Evolutionary conservation across 2,888 invertebrate genomes (phyloP), one percentile per base, ranked within the genome.

Genomic region (Myopa testacea): DNA sequence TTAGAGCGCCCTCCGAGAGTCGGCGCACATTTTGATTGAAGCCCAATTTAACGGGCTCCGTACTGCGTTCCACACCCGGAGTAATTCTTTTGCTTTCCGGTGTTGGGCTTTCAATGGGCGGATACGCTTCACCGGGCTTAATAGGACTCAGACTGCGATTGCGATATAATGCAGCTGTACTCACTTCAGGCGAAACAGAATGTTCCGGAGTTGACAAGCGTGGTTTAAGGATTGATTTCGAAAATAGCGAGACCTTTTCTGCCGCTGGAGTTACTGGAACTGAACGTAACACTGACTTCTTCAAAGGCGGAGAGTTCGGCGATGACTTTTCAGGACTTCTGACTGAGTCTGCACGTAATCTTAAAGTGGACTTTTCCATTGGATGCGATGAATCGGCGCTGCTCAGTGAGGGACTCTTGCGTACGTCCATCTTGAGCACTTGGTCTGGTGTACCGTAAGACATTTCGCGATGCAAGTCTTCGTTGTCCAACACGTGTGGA

Each of bases 361-460:
- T 83, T 0, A 85, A 76, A 67, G 84, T 86, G 0, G 86, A 81
- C 45, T 80, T 78, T 14, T 65, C 45, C 55, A 34, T 45, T 40
- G 71, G 40, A 34, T 67, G 62, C 16, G 80, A 60, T 4, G 82
- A 82, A 40, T 85, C 84, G 2, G 84, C 83, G 16, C 84, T 84
- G 78, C 84, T 84, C 8, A 82, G 79, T 10, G 88, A 87, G 1
- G 88, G 85, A 79, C 88, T 87, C 76, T 86, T 87, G 4, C 84
- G 84, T 19, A 85, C 80, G 70, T 85, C 85, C 81, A 84, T 83
- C 69, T 84, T 85, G 0, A 84, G 81, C 14, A 84, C 82, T 60
- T 86, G 83, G 81, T 90, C 90, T 0, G 91, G 90, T 45, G 90
- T 90, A 14, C 92, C 92, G 81, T 91, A 91, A 1, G 90, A 89